Percentiles rank a stretch among this genome's conserved stretches.
phyloP scores from a whole-genome alignment of 2,888 invertebrate species.

The Ptilodon capucinus region DNA sequence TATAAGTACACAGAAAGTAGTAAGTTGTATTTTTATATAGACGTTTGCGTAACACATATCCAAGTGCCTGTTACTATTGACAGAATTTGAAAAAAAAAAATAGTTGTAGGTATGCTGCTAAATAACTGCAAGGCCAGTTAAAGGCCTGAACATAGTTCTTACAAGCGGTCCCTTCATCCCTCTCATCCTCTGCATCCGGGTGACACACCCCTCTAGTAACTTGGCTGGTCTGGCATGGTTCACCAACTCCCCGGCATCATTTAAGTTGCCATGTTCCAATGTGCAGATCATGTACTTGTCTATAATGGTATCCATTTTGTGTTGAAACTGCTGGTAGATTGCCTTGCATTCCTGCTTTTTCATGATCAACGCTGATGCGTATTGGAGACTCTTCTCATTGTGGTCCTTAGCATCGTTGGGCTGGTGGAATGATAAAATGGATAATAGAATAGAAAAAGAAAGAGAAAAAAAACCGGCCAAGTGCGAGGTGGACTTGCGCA shows the following conservation, averaged over 20 bases:
- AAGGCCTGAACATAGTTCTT: constrained; percentile 1
- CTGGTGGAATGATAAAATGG: constrained; percentile 24
- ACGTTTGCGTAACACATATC: no score
- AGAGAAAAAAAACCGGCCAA: neutral
- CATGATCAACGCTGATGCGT: constrained; percentile 30
- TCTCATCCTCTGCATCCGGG: constrained; percentile 7
- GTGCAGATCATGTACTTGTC: constrained; percentile 51
- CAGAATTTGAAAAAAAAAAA: no score
- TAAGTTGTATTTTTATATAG: no score
- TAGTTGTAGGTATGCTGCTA: no score
- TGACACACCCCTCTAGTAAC: constrained; percentile 19
- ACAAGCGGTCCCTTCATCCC: constrained; percentile 3
- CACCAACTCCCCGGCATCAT: constrained; percentile 12
- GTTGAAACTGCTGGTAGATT: constrained; percentile 20
- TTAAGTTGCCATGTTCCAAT: constrained; percentile 26
- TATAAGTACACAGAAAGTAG: no score
- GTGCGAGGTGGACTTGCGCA: no score
- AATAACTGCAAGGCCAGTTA: neutral
- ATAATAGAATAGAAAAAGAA: neutral
- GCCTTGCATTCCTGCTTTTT: constrained; percentile 34
- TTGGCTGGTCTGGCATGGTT: neutral
- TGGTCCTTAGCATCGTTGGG: constrained; percentile 24
- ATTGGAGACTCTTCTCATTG: constrained; percentile 30
- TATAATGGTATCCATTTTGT: constrained; percentile 29
- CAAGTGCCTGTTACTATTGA: no score